Conservation (phyloP, 2,888 invertebrate species). For the Serripes groenlandicus region DNA sequence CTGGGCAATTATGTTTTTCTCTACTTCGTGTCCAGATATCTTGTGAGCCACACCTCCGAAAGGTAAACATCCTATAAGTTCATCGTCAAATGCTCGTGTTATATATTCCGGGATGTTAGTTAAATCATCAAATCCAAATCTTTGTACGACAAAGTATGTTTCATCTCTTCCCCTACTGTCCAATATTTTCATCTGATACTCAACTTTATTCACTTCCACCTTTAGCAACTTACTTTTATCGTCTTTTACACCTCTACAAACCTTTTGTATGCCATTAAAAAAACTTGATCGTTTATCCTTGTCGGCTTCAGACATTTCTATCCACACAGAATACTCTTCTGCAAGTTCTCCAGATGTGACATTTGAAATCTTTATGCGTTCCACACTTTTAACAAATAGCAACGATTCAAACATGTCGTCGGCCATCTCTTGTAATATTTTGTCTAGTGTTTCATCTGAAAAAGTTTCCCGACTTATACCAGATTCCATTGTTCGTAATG, state of each 20-base stretch:
- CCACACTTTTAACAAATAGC: slow-evolving; percentile 53
- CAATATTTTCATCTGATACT: slow-evolving; percentile 24
- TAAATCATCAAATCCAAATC: slow-evolving; percentile 69
- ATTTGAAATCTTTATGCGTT: slow-evolving; percentile 37
- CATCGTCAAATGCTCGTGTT: slow-evolving; percentile 57
- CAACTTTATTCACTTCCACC: slow-evolving; percentile 21
- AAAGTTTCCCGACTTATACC: slow-evolving; percentile 66
- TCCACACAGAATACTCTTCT: slow-evolving; percentile 48
- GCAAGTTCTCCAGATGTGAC: slow-evolving; percentile 39
- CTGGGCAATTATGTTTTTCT: too few species aligned
- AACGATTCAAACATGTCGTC: slow-evolving; percentile 40
- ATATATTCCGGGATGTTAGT: slow-evolving; percentile 53
- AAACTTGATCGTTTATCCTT: slow-evolving; percentile 25
- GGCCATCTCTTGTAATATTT: slow-evolving; percentile 30
- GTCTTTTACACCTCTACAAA: slow-evolving; percentile 2
- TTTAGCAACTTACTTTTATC: not conserved
- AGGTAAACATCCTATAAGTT: slow-evolving; percentile 71
- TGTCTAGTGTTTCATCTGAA: slow-evolving; percentile 5
- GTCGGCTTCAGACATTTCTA: slow-evolving; percentile 32
- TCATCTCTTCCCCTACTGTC: slow-evolving; percentile 15
- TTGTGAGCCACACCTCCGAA: slow-evolving; percentile 69
- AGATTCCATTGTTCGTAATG: slow-evolving; percentile 70
- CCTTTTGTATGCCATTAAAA: slow-evolving; percentile 19
- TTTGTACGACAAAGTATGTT: slow-evolving; percentile 75
- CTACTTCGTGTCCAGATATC: not conserved